A percentile compares a stretch with the other conserved stretches of the same genome.
These are phyloP conservation scores for Caranx ignobilis DNA, from an alignment of 2,113 vertebrate genomes.

Conservation along the genomic window DNA sequence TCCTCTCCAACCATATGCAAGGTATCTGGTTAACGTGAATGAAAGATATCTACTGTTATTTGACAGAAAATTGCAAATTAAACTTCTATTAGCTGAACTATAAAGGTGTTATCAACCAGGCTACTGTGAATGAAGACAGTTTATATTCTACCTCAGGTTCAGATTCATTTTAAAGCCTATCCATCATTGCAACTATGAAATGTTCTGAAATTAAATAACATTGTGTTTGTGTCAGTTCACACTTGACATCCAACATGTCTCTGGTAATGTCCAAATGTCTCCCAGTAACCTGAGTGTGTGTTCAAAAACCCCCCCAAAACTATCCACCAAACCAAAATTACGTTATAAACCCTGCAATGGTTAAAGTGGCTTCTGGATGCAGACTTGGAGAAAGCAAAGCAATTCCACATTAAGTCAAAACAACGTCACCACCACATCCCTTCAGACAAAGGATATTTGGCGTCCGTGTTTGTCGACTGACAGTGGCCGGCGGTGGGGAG, in stretches of 20 bases:
- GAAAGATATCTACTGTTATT: background rate
- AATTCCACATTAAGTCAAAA: background rate
- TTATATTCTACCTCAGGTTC: background rate
- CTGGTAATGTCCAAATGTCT: background rate
- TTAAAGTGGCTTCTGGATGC: background rate
- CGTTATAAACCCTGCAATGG: background rate
- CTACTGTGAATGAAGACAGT: background rate
- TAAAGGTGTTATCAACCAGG: background rate
- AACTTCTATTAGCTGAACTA: background rate
- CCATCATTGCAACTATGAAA: background rate
- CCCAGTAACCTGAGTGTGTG: background rate
- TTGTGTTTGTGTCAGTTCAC: background rate
- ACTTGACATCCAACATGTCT: background rate
- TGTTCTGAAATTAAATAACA: background rate
- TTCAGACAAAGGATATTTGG: constrained; percentile 93
- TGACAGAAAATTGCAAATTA: background rate
- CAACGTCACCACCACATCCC: background rate
- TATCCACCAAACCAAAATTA: background rate
- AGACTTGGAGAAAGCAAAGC: background rate
- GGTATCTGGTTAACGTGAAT: background rate
- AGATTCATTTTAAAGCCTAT: background rate
- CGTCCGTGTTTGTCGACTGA: constrained; percentile 97
- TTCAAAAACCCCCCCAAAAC: background rate
- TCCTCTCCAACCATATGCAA: background rate
- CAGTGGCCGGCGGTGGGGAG: constrained; percentile 93